These are phyloP conservation scores for Lerema accius DNA, from an alignment of 1,140 invertebrate species.

Conservation along the genomic window DNA sequence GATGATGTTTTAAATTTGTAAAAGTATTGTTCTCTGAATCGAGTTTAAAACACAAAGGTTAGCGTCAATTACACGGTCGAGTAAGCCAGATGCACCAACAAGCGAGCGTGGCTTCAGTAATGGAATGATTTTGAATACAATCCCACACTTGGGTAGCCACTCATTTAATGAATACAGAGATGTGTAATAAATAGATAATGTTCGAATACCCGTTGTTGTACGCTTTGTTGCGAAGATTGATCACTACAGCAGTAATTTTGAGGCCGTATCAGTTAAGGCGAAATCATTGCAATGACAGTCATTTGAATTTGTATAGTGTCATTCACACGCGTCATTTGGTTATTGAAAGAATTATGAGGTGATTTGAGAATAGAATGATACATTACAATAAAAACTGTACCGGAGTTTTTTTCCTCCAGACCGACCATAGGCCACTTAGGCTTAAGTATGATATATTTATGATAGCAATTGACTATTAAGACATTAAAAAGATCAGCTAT, in stretches of 20 bases:
- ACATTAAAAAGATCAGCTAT: too few species aligned
- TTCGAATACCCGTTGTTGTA: conserved; percentile 19
- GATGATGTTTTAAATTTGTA: conserved; percentile 4
- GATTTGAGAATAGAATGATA: too few species aligned
- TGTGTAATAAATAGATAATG: conserved; percentile 13
- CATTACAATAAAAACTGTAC: too few species aligned
- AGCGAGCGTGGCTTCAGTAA: conserved; percentile 44
- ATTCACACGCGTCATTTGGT: too few species aligned
- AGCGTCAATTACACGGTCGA: conserved; percentile 58
- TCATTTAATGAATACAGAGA: conserved; percentile 16
- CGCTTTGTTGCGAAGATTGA: conserved; percentile 23
- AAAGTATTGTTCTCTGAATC: conserved; percentile 22
- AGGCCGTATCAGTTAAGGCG: background rate
- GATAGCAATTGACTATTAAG: too few species aligned
- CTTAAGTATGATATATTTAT: too few species aligned
- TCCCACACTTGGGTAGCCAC: conserved; percentile 29
- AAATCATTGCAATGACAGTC: conserved; percentile 3
- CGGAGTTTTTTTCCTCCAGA: too few species aligned
- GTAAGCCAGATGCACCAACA: conserved; percentile 51
- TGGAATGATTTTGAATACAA: conserved; percentile 50
- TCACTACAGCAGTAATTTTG: conserved; percentile 20
- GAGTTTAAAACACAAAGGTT: conserved; percentile 32
- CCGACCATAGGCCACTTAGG: too few species aligned
- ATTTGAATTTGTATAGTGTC: conserved; percentile 7
- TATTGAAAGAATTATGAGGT: too few species aligned